Conservation (phyloP, 2,888 invertebrate genomes). For the Patella pellucida region DNA sequence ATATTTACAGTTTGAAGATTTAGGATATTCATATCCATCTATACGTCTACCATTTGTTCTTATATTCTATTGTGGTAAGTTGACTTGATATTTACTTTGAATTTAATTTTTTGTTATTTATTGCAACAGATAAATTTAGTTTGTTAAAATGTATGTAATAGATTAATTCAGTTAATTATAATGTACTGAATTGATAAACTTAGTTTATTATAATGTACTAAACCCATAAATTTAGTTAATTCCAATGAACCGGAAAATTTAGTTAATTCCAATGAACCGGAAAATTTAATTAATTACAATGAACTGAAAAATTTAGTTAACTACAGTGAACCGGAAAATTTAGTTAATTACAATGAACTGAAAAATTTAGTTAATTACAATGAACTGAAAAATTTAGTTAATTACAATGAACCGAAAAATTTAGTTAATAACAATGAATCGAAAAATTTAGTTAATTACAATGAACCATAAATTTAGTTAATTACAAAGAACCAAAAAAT, state of each 20-base stretch:
- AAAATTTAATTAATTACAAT: not conserved
- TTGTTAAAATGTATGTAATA: not conserved
- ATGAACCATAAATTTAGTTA: too few species aligned
- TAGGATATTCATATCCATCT: slow-evolving; percentile 67
- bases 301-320: not conserved
- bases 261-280: too few species aligned
- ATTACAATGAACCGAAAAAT: too few species aligned
- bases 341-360: too few species aligned
- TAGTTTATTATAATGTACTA: not conserved
- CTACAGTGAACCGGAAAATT: too few species aligned
- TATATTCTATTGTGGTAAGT: slow-evolving; percentile 66
- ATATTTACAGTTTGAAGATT: slow-evolving; percentile 53
- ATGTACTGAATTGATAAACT: not conserved
- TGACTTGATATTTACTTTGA: not conserved
- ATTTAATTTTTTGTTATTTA: not conserved
- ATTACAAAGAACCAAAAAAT: too few species aligned
- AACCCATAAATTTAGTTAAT: too few species aligned
- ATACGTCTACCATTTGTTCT: slow-evolving; percentile 62
- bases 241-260: not conserved
- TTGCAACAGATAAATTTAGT: not conserved
- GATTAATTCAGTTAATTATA: not conserved
- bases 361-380: too few species aligned
- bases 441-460: too few species aligned
- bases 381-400: too few species aligned
- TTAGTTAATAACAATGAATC: too few species aligned